Evolutionary conservation across 2,888 invertebrate genomes (phyloP), one percentile per base, ranked within the genome.

Genomic region (Limnephilus rhombicus): DNA sequence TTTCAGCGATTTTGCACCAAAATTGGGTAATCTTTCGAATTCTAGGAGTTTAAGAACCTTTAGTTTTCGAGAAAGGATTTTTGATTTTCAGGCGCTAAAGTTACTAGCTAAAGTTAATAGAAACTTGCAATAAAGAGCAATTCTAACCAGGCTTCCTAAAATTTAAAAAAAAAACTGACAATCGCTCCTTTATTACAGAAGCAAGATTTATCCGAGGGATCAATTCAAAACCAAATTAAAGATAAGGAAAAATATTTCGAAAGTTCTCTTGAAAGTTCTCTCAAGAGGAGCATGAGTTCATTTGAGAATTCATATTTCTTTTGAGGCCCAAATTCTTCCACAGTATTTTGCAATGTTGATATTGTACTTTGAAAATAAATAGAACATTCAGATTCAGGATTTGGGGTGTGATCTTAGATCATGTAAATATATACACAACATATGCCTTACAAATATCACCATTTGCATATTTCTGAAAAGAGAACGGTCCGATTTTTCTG

Each of bases 351-450:
- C 83, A 83, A 37, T 24, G 83, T 86, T 41, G 49, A 86, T 45
- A 86, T 86, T 86, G 49, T n/a, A 86, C 45, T 86, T 41, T 37
- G 34, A 83, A 83, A 37, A 49, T 86, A 86, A 86, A 45, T 49
- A 45, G 41, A 45, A 12, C 9, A 86, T 86, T 86, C 45, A 29
- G 41, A 86, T 86, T 86, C 86, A 86, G 86, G 24, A 86, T 86
- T 86, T 45, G 3, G 86, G 86, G 86, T 86, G 86, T 45, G 86
- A 86, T 86, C 86, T 86, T 86, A 86, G 49, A 86, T 86, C 86
- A 86, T 86, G 86, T 49, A 86, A 86, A 86, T 45, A 86, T 86
- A 86, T 86, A 86, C 86, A 86, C 86, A 86, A 86, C 86, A 86
- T 86, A 86, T 49, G 86, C 86, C 86, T 86, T 86, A 86, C 86